Base-by-base conservation (phyloP, 2,888 invertebrate genomes). In the Linnaemya tessellans region DNA sequence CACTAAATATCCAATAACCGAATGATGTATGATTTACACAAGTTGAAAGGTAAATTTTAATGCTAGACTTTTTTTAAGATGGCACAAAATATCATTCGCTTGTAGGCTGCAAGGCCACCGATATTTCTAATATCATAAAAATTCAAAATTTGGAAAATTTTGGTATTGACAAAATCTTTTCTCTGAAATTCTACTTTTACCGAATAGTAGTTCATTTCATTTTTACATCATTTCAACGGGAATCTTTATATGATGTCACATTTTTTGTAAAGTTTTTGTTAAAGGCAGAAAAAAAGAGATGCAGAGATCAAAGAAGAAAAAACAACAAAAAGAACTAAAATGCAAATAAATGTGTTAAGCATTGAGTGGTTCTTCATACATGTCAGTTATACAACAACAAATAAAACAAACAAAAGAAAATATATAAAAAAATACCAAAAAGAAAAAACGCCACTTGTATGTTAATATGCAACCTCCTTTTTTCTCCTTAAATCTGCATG, bases 341-440 rank as follows among this genome's bases (percentile, higher is more conserved):
- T 91, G 90, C 88, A 91, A 91, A 91, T 91, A 86, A 88, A 87
- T 87, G 86, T 88, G 87, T 87, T 87, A 78, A 80, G 79, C 82
- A 82, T 87, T 86, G 82, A 86, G 87, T 87, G 86, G 84, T 79
- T 67, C 81, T 78, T 82, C 75, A 77, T 78, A 54, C 73, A 77
- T 68, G 80, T 68, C 82, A 82, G 77, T 77, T 71, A 51, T 70
- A 75, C 70, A 22, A 30, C 62, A 79, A 30, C 51, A 54, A 22
- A 41, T 46, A 22, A 18, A 54, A 22, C 30, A 54, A 71, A 46
- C 38, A 71, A 43, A 51, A 22, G 25, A 35, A 60, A 60, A 30
- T 8, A 38, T 51, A 51, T 54, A 46, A 30, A 30, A 30, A 30
- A 30, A 30, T 30, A 49, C 22, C 60, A 20, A 75, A 80, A 82